Base-by-base conservation (phyloP, 2,888 invertebrate species). In the Ariolimax columbianus region DNA sequence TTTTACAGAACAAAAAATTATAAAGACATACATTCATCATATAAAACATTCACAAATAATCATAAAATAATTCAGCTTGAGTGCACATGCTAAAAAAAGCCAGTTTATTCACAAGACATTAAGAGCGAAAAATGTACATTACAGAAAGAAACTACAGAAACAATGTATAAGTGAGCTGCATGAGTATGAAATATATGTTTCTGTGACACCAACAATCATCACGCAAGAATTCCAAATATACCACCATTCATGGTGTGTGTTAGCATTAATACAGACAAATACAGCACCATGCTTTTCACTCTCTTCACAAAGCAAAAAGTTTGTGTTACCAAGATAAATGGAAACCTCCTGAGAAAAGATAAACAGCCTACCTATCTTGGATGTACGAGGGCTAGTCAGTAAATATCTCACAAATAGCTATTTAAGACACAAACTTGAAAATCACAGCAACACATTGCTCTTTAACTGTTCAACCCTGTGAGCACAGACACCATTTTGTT, bases 251-350 rank as follows among this genome's bases (percentile, higher is more conserved):
- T n/a, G n/a, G n/a, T n/a, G 77, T 77, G 77, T 36, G 55, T 83
- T 36, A 47, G 51, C 47, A 68, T 79, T 19, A 73, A 84, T 47
- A 80, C 72, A 59, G 84, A 80, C 33, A 84, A 84, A 36, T 79
- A 59, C n/a, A 59, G 79, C 59, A 80, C 79, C 9, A 84, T 80
- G 55, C 80, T 84, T 11, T 84, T 84, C 72, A 43, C 63, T 33
- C 79, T 79, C 43, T 84, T 75, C 14, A 33, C 80, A 33, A 84
- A 84, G 66, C 77, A 83, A 68, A 83, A 77, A 51, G 38, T 70
- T 7, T 47, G 77, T 17, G 17, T 26, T 51, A 77, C 77, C 70
- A 30, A 43, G 4, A 38, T 83, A 47, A 68, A 68, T 17, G 38
- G 38, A 51, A 43, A 47, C 2, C 40, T 11, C 26, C 47, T 79